phyloP scores from a whole-genome alignment of 2,113 vertebrate species.

The Heterocephalus glaber region DNA sequence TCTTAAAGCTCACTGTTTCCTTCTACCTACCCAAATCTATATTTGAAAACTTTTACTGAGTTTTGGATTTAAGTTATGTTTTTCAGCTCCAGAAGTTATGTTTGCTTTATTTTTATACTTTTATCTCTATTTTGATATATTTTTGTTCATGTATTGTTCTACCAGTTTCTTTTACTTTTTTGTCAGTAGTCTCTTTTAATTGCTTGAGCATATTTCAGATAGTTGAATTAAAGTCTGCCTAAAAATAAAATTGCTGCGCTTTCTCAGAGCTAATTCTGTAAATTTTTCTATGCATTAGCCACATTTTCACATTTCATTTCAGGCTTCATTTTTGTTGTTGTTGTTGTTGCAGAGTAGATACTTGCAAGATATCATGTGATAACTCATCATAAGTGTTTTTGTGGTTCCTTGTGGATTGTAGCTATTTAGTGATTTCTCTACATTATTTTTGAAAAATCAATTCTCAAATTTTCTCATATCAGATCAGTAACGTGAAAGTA shows the following conservation, averaged over 20 bases:
- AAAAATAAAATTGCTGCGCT: background rate
- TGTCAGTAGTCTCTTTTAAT: background rate
- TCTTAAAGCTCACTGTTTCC: background rate
- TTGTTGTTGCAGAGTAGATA: background rate
- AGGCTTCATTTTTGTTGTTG: background rate
- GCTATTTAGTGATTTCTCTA: background rate
- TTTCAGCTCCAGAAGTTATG: background rate
- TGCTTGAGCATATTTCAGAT: background rate
- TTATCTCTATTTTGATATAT: background rate
- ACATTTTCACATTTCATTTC: background rate
- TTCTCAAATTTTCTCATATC: background rate
- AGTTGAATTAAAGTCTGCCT: background rate
- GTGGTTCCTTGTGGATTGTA: background rate
- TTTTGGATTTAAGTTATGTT: background rate
- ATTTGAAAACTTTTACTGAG: background rate
- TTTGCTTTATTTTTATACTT: background rate
- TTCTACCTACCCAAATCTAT: background rate
- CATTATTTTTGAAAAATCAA: background rate
- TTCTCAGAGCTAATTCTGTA: background rate
- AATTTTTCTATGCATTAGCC: background rate
- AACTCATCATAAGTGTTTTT: background rate
- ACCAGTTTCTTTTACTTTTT: background rate
- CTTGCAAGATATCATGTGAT: background rate
- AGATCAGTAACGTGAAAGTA: background rate
- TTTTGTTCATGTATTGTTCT: background rate